Percentiles rank a stretch among this genome's conserved stretches.
phyloP scores from a whole-genome alignment of 2,797 vertebrate species.

The Periophthalmus magnuspinnatus region DNA sequence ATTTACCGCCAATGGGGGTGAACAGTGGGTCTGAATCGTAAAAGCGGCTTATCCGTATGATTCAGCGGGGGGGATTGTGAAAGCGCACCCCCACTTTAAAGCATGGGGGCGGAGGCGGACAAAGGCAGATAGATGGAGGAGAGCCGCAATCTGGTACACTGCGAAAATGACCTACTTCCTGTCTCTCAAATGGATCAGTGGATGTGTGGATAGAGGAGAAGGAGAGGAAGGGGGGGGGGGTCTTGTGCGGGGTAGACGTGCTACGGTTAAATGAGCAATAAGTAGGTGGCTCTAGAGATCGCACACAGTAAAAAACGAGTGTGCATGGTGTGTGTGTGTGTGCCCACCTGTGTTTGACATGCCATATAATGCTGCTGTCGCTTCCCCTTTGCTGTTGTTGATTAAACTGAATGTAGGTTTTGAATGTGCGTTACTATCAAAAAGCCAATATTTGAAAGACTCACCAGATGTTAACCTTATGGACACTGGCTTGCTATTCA shows the following conservation, averaged over 20 bases:
- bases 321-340: slow-evolving; percentile 19
- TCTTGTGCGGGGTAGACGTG: slow-evolving; percentile 41
- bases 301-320: slow-evolving; percentile 26
- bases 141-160: slow-evolving; percentile 65
- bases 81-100: slow-evolving; percentile 70
- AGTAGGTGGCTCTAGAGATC: slow-evolving; percentile 47
- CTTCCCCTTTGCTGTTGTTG: slow-evolving; percentile 45
- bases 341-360: slow-evolving; percentile 41
- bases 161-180: slow-evolving; percentile 80
- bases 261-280: slow-evolving; percentile 59
- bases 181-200: slow-evolving; percentile 66
- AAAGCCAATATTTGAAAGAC: slow-evolving; percentile 59
- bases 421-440: slow-evolving; percentile 35
- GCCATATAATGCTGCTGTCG: not conserved
- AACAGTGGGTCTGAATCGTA: slow-evolving; percentile 49
- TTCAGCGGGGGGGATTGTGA: slow-evolving; percentile 66
- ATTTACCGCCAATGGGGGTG: slow-evolving; percentile 53
- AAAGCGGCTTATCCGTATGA: slow-evolving; percentile 76
- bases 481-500: slow-evolving; percentile 6
- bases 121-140: slow-evolving; percentile 55
- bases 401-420: slow-evolving; percentile 29
- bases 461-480: slow-evolving; percentile 50
- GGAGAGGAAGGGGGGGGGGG: slow-evolving; percentile 18
- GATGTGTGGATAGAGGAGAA: slow-evolving; percentile 47
- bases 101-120: slow-evolving; percentile 56